Evolutionary conservation across 2,888 invertebrate genomes (phyloP).

Genomic region (Sinodicranocentrus sp.): DNA sequence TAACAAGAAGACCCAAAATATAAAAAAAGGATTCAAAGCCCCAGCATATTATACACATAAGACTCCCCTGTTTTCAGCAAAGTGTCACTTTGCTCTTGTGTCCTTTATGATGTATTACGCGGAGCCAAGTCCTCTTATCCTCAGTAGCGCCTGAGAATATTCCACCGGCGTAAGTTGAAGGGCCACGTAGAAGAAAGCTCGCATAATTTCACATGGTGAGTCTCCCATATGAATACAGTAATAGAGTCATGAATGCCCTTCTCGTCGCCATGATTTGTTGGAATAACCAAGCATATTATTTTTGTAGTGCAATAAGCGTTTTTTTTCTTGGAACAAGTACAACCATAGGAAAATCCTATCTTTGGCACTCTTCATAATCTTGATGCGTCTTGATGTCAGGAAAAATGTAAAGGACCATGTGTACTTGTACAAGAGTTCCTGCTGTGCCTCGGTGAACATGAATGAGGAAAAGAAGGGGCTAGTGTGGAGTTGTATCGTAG

Average conservation of each 20-base stretch:
- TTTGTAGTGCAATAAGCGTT: constrained; percentile 23
- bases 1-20: constrained; percentile 12
- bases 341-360: constrained; percentile 17
- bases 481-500: constrained; percentile 11
- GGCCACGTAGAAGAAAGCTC: neutral
- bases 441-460: constrained; percentile 20
- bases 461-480: neutral
- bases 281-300: neutral
- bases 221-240: too few species aligned
- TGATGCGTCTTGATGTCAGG: neutral
- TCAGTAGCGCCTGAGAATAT: constrained; percentile 3
- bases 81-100: constrained; percentile 68
- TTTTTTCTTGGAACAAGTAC: constrained; percentile 31
- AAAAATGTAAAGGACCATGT: neutral
- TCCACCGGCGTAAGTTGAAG: neutral
- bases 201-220: too few species aligned
- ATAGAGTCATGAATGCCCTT: neutral
- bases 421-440: neutral
- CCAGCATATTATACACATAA: constrained; percentile 30
- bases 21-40: neutral
- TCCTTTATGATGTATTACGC: constrained; percentile 70
- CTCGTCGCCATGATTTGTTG: constrained; percentile 6
- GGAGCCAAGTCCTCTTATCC: constrained; percentile 38
- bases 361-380: constrained; percentile 33
- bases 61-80: constrained; percentile 43